phyloP scores from a whole-genome alignment of 2,888 invertebrate genomes.

The Xylophagus ater region DNA sequence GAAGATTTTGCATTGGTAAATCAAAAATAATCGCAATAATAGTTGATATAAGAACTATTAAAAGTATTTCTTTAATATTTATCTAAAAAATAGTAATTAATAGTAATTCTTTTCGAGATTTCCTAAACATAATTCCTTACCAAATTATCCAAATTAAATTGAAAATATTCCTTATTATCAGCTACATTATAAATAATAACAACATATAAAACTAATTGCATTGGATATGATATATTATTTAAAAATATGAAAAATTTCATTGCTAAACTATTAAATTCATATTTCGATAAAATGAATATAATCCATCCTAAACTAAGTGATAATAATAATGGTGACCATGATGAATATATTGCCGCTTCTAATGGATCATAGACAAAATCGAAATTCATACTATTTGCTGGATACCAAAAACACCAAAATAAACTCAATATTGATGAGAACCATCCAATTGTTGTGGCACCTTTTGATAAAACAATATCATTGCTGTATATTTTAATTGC shows the following conservation, averaged over 20 bases:
- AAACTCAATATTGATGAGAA: slow-evolving; percentile 24
- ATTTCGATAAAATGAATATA: slow-evolving; percentile 42
- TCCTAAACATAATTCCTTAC: slow-evolving; percentile 39
- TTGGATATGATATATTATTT: slow-evolving; percentile 54
- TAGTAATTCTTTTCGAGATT: slow-evolving; percentile 13
- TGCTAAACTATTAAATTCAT: slow-evolving; percentile 1
- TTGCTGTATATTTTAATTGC: slow-evolving; percentile 25
- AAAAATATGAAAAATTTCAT: slow-evolving; percentile 44
- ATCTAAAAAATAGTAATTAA: slow-evolving; percentile 36
- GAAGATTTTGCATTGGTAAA: slow-evolving; percentile 49
- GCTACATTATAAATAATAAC: slow-evolving; percentile 55
- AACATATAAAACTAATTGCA: slow-evolving; percentile 54
- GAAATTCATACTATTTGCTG: slow-evolving; percentile 45
- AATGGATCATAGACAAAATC: slow-evolving; percentile 49
- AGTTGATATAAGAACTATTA: slow-evolving; percentile 43
- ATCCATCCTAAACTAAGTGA: slow-evolving; percentile 52
- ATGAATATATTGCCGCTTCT: slow-evolving; percentile 53
- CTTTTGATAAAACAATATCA: slow-evolving; percentile 7
- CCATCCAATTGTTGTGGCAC: slow-evolving; percentile 25
- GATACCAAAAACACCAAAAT: slow-evolving; percentile 48
- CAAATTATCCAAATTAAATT: slow-evolving; percentile 46
- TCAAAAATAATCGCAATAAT: slow-evolving; percentile 52
- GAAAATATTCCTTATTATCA: slow-evolving; percentile 46
- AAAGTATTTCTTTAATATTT: slow-evolving; percentile 44
- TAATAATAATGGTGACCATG: slow-evolving; percentile 52